Base-by-base conservation (phyloP, 2,797 vertebrate species). In the Acanthiza pusilla region DNA sequence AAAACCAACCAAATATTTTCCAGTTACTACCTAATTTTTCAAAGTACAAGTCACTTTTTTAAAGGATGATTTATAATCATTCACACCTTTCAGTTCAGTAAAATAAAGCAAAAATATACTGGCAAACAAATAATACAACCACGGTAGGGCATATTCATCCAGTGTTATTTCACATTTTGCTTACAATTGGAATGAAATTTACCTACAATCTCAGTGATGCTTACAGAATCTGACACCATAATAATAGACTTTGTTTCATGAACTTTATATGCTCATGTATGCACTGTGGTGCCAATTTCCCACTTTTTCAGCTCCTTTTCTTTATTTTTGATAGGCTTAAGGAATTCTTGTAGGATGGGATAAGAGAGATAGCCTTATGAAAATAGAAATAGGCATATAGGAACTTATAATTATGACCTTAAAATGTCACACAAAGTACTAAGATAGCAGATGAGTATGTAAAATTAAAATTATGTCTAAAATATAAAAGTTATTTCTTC, bases 81-180 rank as follows among this genome's bases (percentile, higher is more conserved):
- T 53, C 17, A 61, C 17, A 60, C 22, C 2, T 50, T 85, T 42
- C 42, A 40, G 13, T 55, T 78, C 13, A 38, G 21, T 22, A 60
- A 71, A 87, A 51, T 25, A 73, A 55, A 77, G 7, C 4, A 57
- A 80, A 91, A 78, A 47, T 19, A 21, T 18, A 26, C 30, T n/a
- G 1, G 3, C 17, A 83, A 75, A 34, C 13, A 85, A 72, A 42
- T 54, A 57, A 42, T 38, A 34, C 8, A 63, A 23, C 6, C 21
- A 40, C 1, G 1, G 7, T 16, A 53, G 34, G 14, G 11, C 2
- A 5, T 58, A 66, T 30, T 62, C 16, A 70, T 10, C 3, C 8
- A 47, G 3, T 51, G 19, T 29, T 40, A 54, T 40, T 70, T 36
- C 27, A 55, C 3, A 16, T 43, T 72, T 26, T n/a, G 7, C 4